These are phyloP conservation scores for Phoxinus phoxinus DNA, from an alignment of 2,113 vertebrate genomes.

Conservation along the genomic window DNA sequence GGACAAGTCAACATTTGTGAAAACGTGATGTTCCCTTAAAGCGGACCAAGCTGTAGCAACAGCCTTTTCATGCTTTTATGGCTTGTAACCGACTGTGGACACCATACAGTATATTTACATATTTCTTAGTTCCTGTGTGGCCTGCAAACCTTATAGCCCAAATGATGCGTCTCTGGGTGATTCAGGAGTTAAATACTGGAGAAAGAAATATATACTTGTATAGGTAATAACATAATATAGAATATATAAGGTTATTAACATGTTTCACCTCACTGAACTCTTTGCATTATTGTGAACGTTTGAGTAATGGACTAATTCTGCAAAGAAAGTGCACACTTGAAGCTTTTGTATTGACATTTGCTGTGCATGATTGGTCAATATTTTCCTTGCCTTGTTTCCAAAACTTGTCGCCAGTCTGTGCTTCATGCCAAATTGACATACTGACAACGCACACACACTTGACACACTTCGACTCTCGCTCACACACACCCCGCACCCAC, in stretches of 20 bases:
- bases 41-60: slow-evolving; percentile 43
- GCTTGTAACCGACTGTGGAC: slow-evolving; percentile 38
- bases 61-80: slow-evolving; percentile 43
- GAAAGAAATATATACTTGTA: slow-evolving; percentile 15
- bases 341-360: slow-evolving; percentile 40
- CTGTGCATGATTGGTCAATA: slow-evolving; percentile 56
- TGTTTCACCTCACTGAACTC: slow-evolving; percentile 8
- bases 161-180: slow-evolving; percentile 34
- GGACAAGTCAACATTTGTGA: slow-evolving; percentile 46
- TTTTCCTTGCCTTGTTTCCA: slow-evolving; percentile 65
- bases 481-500: slow-evolving; percentile 49
- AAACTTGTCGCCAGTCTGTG: slow-evolving; percentile 48
- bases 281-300: not conserved
- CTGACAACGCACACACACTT: slow-evolving; percentile 45
- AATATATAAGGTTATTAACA: not conserved
- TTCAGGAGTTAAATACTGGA: slow-evolving; percentile 27
- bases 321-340: slow-evolving; percentile 45
- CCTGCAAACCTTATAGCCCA: slow-evolving; percentile 27
- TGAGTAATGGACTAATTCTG: slow-evolving; percentile 35
- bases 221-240: not conserved
- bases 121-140: slow-evolving; percentile 34
- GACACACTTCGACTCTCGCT: slow-evolving; percentile 46
- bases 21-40: slow-evolving; percentile 42
- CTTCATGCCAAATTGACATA: slow-evolving; percentile 50
- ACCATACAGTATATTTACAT: slow-evolving; percentile 25